Base-by-base conservation (phyloP, 1,140 invertebrate species). In the Triops longicaudatus region DNA sequence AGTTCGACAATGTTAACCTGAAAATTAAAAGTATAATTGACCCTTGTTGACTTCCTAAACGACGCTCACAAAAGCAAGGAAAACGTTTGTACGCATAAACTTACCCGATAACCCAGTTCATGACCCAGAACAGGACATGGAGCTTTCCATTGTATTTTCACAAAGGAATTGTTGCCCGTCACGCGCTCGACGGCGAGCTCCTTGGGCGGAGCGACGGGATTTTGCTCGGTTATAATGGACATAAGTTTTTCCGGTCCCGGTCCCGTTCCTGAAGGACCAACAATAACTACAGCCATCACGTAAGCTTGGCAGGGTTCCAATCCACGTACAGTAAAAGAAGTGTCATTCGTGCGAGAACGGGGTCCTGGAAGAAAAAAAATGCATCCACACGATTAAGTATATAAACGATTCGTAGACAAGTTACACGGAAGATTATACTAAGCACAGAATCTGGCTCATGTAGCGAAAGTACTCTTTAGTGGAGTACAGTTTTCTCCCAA, bases 281-380 rank as follows among this genome's bases (percentile, higher is more conserved):
- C 83, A 1, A 94, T 81, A 0, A 90, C 91, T n/a, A 93, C 88
- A 11, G 87, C 87, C 81, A 94, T 90, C 14, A 90, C 81, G 81
- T 94, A 94, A 0, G 84, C 87, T 80, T 91, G 90, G 81, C 93
- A 94, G 2, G 91, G 87, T 73, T 89, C 86, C 78, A 95, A 82
- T 78, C 89, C 84, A 17, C 86, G 85, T 9, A 93, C 85, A 1
- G 86, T 85, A 1, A 87, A 83, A 1, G 86, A 87, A 1, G 88
- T 85, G 75, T 89, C 86, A 1, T 83, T 84, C 0, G 91, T 92
- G n/a, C 76, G 74, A 4, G 42, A 76, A 73, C 76, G 72, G 10
- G 73, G 27, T 6, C 78, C 80, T 63, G 7, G 22, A 63, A 44
- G 11, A 5, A 10, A 17, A n/a, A 5, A 63, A 5, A 22, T n/a